These are phyloP conservation scores for Ethmia dodecea DNA, from an alignment of 2,888 invertebrate species.

Conservation along the genomic window DNA sequence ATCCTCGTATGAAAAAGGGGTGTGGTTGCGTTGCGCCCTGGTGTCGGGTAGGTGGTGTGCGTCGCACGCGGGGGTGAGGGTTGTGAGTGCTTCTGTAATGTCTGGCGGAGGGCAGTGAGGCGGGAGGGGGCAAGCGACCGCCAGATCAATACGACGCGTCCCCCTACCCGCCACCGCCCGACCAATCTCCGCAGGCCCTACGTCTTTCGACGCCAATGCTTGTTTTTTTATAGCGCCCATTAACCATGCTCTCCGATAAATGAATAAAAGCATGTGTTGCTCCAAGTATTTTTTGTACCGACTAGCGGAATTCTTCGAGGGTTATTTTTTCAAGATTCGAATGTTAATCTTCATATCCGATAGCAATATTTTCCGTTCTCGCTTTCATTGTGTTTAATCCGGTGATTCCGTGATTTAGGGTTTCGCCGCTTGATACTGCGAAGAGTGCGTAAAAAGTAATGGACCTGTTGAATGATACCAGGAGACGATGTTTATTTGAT, in stretches of 20 bases:
- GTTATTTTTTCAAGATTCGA: conserved; percentile 19
- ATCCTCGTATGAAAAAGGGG: conserved; percentile 64
- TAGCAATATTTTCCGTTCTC: conserved; percentile 24
- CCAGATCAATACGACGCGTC: conserved; percentile 62
- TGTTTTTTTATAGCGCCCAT: conserved; percentile 71
- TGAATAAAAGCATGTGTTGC: conserved; percentile 70
- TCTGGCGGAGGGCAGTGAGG: conserved; percentile 43
- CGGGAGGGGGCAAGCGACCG: conserved; percentile 22
- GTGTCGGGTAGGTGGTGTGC: conserved; percentile 43
- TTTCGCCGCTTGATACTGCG: conserved; percentile 15
- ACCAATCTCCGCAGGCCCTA: conserved; percentile 71
- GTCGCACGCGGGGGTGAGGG: conserved; percentile 46
- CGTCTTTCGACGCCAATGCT: conserved; percentile 74
- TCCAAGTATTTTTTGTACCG: conserved; percentile 30
- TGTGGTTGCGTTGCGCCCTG: conserved; percentile 65
- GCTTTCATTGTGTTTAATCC: conserved; percentile 24
- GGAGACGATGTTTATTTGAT: background rate
- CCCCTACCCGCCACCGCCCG: conserved; percentile 50
- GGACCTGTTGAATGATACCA: conserved; percentile 26
- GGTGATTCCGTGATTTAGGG: conserved; percentile 21
- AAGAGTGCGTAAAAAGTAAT: conserved; percentile 19
- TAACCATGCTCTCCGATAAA: conserved; percentile 68
- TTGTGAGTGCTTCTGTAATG: conserved; percentile 59
- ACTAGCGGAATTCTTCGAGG: conserved; percentile 28
- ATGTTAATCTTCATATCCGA: conserved; percentile 30